phyloP scores from a whole-genome alignment of 2,888 invertebrate genomes.

The Piscicola geometra region DNA sequence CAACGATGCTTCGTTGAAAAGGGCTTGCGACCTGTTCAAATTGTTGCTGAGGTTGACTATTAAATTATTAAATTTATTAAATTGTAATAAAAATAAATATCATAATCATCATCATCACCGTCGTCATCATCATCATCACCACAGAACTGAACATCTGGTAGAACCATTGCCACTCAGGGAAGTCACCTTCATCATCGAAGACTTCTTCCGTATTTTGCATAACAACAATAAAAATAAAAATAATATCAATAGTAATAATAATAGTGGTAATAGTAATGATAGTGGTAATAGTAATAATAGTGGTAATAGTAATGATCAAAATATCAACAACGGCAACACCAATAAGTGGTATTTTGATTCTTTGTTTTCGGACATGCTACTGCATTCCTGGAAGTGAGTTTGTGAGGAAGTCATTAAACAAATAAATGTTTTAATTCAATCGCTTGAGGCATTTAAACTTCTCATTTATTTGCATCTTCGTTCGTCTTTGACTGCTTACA shows the following conservation, averaged over 20 bases:
- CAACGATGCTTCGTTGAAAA: background rate
- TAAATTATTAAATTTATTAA: too few relatives aligned
- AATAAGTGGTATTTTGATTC: too few relatives aligned
- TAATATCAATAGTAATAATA: background rate
- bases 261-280: background rate
- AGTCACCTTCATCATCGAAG: background rate
- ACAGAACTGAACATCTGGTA: conserved; percentile 2
- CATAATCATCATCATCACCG: too few relatives aligned
- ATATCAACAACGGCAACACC: background rate
- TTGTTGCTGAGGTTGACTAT: conserved; percentile 4
- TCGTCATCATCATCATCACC: background rate
- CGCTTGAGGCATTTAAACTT: too few relatives aligned
- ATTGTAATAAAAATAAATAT: too few relatives aligned
- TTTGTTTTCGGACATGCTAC: too few relatives aligned
- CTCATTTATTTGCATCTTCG: too few relatives aligned
- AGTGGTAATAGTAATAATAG: conserved; percentile 1
- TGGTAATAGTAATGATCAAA: background rate
- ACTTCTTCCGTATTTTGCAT: background rate
- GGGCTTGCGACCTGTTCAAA: background rate
- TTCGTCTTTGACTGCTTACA: too few relatives aligned
- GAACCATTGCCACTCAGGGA: conserved; percentile 10
- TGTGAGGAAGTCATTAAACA: too few relatives aligned
- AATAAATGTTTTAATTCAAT: too few relatives aligned
- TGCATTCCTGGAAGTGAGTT: too few relatives aligned
- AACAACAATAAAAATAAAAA: conserved; percentile 17